Base-by-base conservation (phyloP, 1,140 invertebrate species). In the Drosophila jambulina region DNA sequence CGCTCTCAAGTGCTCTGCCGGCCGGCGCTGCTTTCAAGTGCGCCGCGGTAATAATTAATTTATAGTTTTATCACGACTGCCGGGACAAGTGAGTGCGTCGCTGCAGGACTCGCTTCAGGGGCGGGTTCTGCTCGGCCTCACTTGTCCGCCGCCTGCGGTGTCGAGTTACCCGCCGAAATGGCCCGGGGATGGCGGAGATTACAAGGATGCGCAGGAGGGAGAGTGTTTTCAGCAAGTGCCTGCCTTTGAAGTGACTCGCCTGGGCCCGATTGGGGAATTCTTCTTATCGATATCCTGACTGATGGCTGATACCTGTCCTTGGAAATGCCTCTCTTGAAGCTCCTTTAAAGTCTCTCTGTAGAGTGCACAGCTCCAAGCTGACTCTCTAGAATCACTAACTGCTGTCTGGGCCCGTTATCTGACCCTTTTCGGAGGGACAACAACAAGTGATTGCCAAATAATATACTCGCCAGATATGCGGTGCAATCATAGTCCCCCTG, bases 41-140 rank as follows among this genome's bases (percentile, higher is more conserved):
- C 91, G 82, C 87, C 91, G 87, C 84, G 78, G 87, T 76, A 86
- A 86, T 92, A 92, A 92, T 92, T 92, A 92, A 92, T 92, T 92
- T 92, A 92, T 92, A 92, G 91, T 92, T 92, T 92, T 92, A 92
- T 92, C 84, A 77, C 83, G 84, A 87, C 84, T 80, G 84, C 54
- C 51, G 65, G 72, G 78, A 82, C 86, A 90, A 90, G 85, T 82
- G 86, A 77, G 67, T 69, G 64, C 64, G 10, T 51, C 48, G 48
- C 48, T 48, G 54, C 67, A 64, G 58, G 74, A 53, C 51, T 58
- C 48, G 69, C 75, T 9, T 4, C 27, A 2, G 63, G 78, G 78
- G 71, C 43, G 71, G 72, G 15, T 76, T 53, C 40, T 3, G n/a
- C 6, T 51, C 36, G 4, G 17, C 15, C 56, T 54, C 34, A 38